These are phyloP conservation scores for Tympanuchus pallidicinctus DNA, from an alignment of 2,113 vertebrate genomes.

Conservation along the genomic window DNA sequence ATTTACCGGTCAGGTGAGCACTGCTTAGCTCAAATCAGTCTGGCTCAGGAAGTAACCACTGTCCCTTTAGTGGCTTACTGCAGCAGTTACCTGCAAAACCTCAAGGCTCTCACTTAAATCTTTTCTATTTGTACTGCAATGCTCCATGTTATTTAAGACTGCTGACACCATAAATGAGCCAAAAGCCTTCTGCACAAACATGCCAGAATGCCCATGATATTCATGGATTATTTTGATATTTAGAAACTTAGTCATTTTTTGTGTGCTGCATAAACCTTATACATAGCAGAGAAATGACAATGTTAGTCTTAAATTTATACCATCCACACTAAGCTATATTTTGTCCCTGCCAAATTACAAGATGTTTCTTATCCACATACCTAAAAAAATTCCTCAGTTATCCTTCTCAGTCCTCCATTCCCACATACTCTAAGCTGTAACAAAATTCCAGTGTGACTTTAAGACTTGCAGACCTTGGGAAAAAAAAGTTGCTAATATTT, in stretches of 20 bases:
- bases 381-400: background rate
- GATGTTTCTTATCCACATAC: background rate
- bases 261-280: background rate
- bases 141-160: background rate
- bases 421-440: background rate
- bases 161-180: background rate
- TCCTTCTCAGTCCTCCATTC: background rate
- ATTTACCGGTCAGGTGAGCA: background rate
- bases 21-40: background rate
- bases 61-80: background rate
- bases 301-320: background rate
- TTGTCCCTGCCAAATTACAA: background rate
- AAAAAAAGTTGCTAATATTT: background rate
- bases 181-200: fast-evolving
- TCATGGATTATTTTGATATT: background rate
- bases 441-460: background rate
- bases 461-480: background rate
- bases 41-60: background rate
- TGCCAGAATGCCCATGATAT: background rate
- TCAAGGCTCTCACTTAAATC: background rate
- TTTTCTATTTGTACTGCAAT: background rate
- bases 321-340: background rate
- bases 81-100: background rate
- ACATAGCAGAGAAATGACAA: background rate
- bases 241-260: background rate